Conservation (phyloP, 2,888 invertebrate genomes). For the Ceratothoa steindachneri region DNA sequence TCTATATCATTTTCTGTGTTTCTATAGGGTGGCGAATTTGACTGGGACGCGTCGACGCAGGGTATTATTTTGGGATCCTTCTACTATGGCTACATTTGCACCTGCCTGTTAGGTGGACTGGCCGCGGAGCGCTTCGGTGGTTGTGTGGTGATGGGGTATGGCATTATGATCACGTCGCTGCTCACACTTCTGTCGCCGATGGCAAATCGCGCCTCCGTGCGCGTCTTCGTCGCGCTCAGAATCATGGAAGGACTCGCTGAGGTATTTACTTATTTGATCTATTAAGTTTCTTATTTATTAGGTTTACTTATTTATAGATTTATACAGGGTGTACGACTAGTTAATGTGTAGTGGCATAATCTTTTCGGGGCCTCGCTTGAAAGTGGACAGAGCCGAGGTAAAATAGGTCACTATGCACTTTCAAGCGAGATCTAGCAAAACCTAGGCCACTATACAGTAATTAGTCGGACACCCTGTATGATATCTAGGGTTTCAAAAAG, state of each 20-base stretch:
- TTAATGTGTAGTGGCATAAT: no score
- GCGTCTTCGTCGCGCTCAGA: slow-evolving; percentile 69
- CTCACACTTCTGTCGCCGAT: slow-evolving; percentile 79
- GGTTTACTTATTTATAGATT: no score
- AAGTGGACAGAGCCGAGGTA: no score
- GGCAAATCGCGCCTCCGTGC: slow-evolving; percentile 64
- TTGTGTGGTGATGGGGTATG: slow-evolving; percentile 77
- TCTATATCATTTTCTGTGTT: background rate
- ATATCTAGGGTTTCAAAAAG: no score
- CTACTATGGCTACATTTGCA: slow-evolving; percentile 34
- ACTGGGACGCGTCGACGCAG: slow-evolving; percentile 68
- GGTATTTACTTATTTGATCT: no score
- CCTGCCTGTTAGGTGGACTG: slow-evolving; percentile 52
- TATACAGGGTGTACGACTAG: no score
- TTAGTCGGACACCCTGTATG: background rate
- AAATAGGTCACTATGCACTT: background rate
- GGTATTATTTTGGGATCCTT: slow-evolving; percentile 69
- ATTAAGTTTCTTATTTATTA: no score
- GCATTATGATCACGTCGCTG: slow-evolving; percentile 73
- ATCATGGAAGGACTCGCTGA: slow-evolving; percentile 79
- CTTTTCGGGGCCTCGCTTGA: no score
- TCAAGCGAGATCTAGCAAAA: no score
- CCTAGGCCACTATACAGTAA: no score
- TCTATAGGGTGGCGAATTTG: slow-evolving; percentile 68
- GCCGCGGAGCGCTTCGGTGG: slow-evolving; percentile 80